These are phyloP conservation scores for Epizoanthus scotinus DNA, from an alignment of 92 coral and sea anemone species.

Conservation along the genomic window DNA sequence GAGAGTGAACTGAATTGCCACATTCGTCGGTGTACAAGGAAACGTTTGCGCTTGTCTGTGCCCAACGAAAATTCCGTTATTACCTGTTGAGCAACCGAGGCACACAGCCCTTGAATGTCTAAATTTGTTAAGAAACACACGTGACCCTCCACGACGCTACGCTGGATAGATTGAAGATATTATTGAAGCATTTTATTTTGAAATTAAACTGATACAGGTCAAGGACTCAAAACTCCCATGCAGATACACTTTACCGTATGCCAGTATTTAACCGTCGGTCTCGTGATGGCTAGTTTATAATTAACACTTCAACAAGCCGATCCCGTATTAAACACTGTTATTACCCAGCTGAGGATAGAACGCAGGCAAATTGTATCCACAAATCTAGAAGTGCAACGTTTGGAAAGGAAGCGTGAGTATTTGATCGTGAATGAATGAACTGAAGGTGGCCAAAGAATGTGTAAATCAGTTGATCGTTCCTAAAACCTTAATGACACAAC, in stretches of 20 bases:
- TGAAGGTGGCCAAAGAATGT: conserved; percentile 30
- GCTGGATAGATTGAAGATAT: too few relatives aligned
- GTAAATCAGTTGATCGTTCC: conserved; percentile 50
- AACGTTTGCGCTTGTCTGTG: conserved; percentile 49
- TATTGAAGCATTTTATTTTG: conserved; percentile 51
- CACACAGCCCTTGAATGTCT: conserved; percentile 43
- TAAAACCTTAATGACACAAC: conserved; percentile 15
- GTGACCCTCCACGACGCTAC: too few relatives aligned
- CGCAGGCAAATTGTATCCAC: too few relatives aligned
- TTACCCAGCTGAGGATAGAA: too few relatives aligned
- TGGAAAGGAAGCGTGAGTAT: conserved; percentile 30
- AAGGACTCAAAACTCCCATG: conserved; percentile 52
- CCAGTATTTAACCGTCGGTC: conserved; percentile 27
- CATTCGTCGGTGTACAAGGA: conserved; percentile 54
- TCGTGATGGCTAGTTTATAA: too few relatives aligned
- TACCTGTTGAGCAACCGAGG: conserved; percentile 46
- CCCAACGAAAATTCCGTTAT: conserved; percentile 39
- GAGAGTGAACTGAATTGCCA: conserved; percentile 53
- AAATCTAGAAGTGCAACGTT: conserved; percentile 15
- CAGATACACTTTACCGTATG: conserved; percentile 55
- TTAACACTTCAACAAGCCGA: conserved; percentile 33
- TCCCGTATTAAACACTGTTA: neutral
- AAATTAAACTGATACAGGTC: conserved; percentile 34
- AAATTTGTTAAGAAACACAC: conserved; percentile 45
- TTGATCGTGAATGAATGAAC: neutral